Conservation (phyloP, 2,888 invertebrate genomes). For the Aporophyla lueneburgensis region DNA sequence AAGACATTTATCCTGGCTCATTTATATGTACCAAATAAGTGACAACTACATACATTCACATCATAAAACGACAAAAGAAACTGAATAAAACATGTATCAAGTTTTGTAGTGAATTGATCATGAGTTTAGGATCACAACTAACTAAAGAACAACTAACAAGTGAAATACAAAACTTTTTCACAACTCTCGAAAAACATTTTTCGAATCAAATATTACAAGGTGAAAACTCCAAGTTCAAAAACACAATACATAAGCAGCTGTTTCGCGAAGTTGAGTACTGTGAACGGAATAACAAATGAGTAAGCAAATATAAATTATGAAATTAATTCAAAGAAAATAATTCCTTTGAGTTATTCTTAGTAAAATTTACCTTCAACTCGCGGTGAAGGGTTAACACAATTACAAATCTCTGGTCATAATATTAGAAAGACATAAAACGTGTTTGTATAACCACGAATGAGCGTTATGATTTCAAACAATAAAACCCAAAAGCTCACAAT, state of each 20-base stretch:
- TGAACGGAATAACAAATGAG: conserved; percentile 28
- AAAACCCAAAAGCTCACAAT: conserved; percentile 39
- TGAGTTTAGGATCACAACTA: conserved; percentile 30
- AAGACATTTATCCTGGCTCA: background rate
- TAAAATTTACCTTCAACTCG: conserved; percentile 20
- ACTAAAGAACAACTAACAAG: conserved; percentile 53
- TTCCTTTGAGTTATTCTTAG: conserved; percentile 21
- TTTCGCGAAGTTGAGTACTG: conserved; percentile 38
- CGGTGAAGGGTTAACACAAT: conserved; percentile 32
- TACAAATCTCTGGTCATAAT: conserved; percentile 21
- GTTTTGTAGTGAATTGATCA: conserved; percentile 34
- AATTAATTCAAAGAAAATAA: conserved; percentile 42
- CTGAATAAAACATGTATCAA: conserved; percentile 47
- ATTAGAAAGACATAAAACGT: conserved; percentile 31
- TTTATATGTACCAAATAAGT: background rate
- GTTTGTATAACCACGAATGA: conserved; percentile 19
- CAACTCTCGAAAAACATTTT: conserved; percentile 28
- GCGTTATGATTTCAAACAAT: conserved; percentile 50
- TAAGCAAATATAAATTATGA: conserved; percentile 35
- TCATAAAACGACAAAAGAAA: conserved; percentile 24
- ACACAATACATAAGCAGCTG: conserved; percentile 46
- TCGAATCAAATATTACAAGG: conserved; percentile 37
- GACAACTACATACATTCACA: conserved; percentile 7
- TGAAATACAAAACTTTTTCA: conserved; percentile 47
- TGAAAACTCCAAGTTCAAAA: conserved; percentile 44